Evolutionary conservation across 2,113 vertebrate genomes (phyloP).

Genomic region (Semicossyphus pulcher): DNA sequence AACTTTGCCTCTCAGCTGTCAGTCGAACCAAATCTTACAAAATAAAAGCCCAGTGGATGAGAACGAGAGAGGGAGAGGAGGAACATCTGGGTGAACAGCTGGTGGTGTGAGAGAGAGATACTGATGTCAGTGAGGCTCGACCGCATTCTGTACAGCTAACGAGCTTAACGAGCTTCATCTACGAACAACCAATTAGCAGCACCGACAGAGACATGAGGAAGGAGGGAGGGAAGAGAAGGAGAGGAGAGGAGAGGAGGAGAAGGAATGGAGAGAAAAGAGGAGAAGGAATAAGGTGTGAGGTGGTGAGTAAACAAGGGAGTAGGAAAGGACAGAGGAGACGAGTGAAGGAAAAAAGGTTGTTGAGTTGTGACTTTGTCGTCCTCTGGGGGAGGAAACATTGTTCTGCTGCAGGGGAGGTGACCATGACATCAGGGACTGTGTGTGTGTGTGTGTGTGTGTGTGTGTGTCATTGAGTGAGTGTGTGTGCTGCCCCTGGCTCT

Average conservation of each 20-base stretch:
- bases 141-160: conserved; percentile 14
- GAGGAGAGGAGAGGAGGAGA: neutral
- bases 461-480: conserved; percentile 25
- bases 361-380: conserved; percentile 61
- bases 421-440: conserved; percentile 42
- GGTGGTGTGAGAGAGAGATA: neutral
- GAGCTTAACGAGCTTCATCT: conserved; percentile 25
- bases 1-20: conserved; percentile 2
- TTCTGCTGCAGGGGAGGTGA: conserved; percentile 74
- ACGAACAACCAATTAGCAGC: neutral
- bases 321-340: conserved; percentile 8
- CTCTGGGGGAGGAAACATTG: conserved; percentile 53
- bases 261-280: neutral
- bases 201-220: neutral
- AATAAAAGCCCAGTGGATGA: neutral
- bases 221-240: neutral
- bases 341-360: conserved; percentile 49
- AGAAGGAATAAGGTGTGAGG: too few relatives aligned
- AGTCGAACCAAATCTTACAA: neutral
- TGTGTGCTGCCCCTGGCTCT: conserved; percentile 29
- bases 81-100: conserved; percentile 60
- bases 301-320: too few relatives aligned
- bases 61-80: neutral
- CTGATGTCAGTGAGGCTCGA: conserved; percentile 7
- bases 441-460: neutral